Evolutionary conservation across 2,888 invertebrate species (phyloP).

Genomic region (Drosophila mimetica): DNA sequence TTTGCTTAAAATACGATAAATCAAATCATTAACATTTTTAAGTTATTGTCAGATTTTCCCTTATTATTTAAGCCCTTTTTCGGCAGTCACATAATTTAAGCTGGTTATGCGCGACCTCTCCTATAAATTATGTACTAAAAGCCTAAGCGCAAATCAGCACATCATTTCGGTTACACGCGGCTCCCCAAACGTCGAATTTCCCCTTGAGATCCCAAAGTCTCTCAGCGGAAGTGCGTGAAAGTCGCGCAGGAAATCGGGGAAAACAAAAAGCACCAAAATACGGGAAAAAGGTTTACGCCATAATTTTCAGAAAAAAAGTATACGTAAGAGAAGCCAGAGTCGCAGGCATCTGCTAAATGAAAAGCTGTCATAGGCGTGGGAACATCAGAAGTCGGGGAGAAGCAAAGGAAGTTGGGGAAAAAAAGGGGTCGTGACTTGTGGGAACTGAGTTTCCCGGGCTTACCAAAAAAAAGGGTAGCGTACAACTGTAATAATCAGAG

Average conservation of each 20-base stretch:
- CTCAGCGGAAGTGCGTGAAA: constrained; percentile 67
- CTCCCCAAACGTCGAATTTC: constrained; percentile 19
- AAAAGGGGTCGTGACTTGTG: constrained; percentile 1
- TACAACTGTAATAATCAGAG: constrained; percentile 71
- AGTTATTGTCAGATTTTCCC: neutral
- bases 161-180: constrained; percentile 60
- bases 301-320: constrained; percentile 52
- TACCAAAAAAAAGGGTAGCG: constrained; percentile 35
- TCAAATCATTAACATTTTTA: neutral
- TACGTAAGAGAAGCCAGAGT: constrained; percentile 60
- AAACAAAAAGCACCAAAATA: constrained; percentile 41
- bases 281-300: constrained; percentile 45
- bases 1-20: too few relatives aligned
- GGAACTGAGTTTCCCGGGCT: constrained; percentile 3
- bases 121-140: constrained; percentile 77
- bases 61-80: constrained; percentile 41
- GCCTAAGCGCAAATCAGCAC: constrained; percentile 68
- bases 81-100: constrained; percentile 68
- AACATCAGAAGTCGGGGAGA: constrained; percentile 52
- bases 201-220: constrained; percentile 21
- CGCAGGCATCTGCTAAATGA: constrained; percentile 38
- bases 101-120: constrained; percentile 64
- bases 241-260: constrained; percentile 59
- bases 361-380: constrained; percentile 60
- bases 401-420: constrained; percentile 2